These are phyloP conservation scores for Scolopax mira DNA, from an alignment of 2,113 vertebrate genomes.

Conservation along the genomic window DNA sequence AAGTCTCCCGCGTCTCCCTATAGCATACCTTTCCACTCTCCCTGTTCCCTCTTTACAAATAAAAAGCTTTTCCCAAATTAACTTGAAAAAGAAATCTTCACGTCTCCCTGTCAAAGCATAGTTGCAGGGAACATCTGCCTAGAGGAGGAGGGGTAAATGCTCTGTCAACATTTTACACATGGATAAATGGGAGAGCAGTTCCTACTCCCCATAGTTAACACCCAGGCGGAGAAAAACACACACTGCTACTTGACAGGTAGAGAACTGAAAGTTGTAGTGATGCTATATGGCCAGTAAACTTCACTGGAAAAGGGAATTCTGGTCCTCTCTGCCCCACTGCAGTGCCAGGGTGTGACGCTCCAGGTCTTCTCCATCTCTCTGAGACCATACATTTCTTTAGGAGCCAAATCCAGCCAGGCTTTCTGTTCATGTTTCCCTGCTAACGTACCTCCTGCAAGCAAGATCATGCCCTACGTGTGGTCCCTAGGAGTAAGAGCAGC, in stretches of 20 bases:
- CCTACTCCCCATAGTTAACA: neutral
- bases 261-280: neutral
- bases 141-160: neutral
- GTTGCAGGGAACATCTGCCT: neutral
- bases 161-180: neutral
- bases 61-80: neutral
- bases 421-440: neutral
- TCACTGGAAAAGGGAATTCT: neutral
- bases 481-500: neutral
- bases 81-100: neutral
- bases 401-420: neutral
- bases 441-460: neutral
- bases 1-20: no score
- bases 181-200: neutral
- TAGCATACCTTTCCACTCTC: neutral
- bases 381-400: neutral
- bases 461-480: rapidly evolving
- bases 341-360: neutral
- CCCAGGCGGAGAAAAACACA: neutral
- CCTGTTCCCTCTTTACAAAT: neutral
- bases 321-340: neutral
- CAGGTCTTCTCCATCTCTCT: neutral
- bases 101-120: neutral
- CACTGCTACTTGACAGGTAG: neutral
- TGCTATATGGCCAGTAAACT: neutral